Evolutionary conservation across 37 sponge, comb jelly and placozoan genomes (phyloP).

Genomic region (Spongia lamella): DNA sequence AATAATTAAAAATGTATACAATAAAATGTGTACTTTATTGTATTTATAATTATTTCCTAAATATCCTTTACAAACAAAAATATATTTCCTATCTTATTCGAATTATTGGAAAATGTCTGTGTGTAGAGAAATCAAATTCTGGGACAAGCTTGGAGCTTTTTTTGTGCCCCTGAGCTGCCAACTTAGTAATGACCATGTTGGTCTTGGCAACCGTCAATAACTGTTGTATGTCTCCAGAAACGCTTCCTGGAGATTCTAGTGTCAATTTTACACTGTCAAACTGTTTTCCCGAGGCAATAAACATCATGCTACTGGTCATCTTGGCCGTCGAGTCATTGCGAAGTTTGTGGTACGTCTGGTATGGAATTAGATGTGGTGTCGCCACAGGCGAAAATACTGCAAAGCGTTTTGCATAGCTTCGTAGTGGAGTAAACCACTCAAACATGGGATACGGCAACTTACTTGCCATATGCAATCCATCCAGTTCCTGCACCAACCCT

Average conservation of each 20-base stretch:
- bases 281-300: slow-evolving; percentile 55
- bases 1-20: neutral
- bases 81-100: slow-evolving; percentile 42
- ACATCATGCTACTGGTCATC: slow-evolving; percentile 60
- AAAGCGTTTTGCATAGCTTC: slow-evolving; percentile 76
- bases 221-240: slow-evolving; percentile 27
- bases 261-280: slow-evolving; percentile 58
- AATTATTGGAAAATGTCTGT: slow-evolving; percentile 86
- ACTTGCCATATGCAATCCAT: slow-evolving; percentile 59
- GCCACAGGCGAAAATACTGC: slow-evolving; percentile 62
- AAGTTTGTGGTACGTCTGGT: slow-evolving; percentile 62
- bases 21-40: too few relatives aligned
- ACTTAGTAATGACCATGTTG: slow-evolving; percentile 87
- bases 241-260: slow-evolving; percentile 42
- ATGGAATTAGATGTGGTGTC: slow-evolving; percentile 73
- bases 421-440: slow-evolving; percentile 58
- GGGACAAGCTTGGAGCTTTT: slow-evolving; percentile 58
- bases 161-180: slow-evolving; percentile 89
- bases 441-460: slow-evolving; percentile 43
- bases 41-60: too few relatives aligned
- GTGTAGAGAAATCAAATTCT: slow-evolving; percentile 77
- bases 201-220: slow-evolving; percentile 84
- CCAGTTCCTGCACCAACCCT: slow-evolving; percentile 72
- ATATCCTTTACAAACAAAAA: too few relatives aligned
- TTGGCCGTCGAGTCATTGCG: slow-evolving; percentile 42